These are phyloP conservation scores for Drosophila cardini DNA, from an alignment of 1,140 invertebrate species.

Conservation along the genomic window DNA sequence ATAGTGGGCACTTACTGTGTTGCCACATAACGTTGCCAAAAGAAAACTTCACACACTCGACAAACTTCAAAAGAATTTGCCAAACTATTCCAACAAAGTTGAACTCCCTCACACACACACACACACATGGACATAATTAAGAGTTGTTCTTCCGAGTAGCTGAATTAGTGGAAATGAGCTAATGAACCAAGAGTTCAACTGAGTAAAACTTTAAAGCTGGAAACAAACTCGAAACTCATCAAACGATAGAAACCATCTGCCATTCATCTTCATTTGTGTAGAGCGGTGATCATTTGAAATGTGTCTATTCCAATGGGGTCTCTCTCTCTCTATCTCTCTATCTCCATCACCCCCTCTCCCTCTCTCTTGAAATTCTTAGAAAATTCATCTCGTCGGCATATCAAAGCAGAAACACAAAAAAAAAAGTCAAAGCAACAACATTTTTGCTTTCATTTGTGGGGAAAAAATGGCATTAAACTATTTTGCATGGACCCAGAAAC, in stretches of 20 bases:
- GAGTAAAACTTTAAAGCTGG: slow-evolving; percentile 62
- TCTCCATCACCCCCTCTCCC: slow-evolving; percentile 53
- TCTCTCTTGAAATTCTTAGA: slow-evolving; percentile 64
- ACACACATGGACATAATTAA: slow-evolving; percentile 60
- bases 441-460: slow-evolving; percentile 56
- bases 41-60: slow-evolving; percentile 36
- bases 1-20: not conserved
- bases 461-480: slow-evolving; percentile 57
- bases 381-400: slow-evolving; percentile 64
- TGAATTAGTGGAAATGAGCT: slow-evolving; percentile 67
- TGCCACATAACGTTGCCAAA: slow-evolving; percentile 25
- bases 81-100: slow-evolving; percentile 31
- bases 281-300: slow-evolving; percentile 67
- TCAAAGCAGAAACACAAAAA: slow-evolving; percentile 46
- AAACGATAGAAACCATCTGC: slow-evolving; percentile 56
- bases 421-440: slow-evolving; percentile 16
- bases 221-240: slow-evolving; percentile 21
- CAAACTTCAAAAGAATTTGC: slow-evolving; percentile 49
- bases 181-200: slow-evolving; percentile 71
- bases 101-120: not conserved
- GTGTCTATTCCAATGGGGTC: slow-evolving; percentile 53
- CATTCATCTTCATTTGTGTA: slow-evolving; percentile 75
- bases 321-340: slow-evolving; percentile 16
- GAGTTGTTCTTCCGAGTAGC: slow-evolving; percentile 45
- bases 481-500: slow-evolving; percentile 59